A percentile compares a stretch with the other conserved stretches of the same genome.
These are phyloP conservation scores for Brassicogethes aeneus DNA, from an alignment of 2,888 invertebrate species.

Conservation along the genomic window DNA sequence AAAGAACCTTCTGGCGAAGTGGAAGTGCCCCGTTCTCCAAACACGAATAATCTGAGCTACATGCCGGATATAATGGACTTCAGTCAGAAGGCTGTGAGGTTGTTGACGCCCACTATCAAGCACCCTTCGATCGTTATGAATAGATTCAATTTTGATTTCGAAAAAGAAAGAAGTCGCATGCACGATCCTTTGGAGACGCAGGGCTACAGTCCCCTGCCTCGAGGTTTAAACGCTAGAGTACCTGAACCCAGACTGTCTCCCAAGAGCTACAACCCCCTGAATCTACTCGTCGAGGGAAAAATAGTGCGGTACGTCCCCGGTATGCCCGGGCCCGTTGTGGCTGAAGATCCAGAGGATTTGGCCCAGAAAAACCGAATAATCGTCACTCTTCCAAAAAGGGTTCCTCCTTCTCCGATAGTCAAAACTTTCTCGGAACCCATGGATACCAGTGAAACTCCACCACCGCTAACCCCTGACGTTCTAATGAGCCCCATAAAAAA, in stretches of 20 bases:
- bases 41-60: not conserved
- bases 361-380: slow-evolving; percentile 19
- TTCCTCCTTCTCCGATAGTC: not conserved
- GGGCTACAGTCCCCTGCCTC: not conserved
- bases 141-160: slow-evolving; percentile 8
- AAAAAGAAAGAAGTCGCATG: not conserved
- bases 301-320: slow-evolving; percentile 81
- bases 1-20: not conserved
- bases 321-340: slow-evolving; percentile 66
- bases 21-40: slow-evolving; percentile 1
- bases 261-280: slow-evolving; percentile 43
- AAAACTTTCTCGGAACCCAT: not conserved
- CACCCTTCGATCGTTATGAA: slow-evolving; percentile 33
- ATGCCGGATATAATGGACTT: slow-evolving; percentile 37
- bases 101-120: slow-evolving; percentile 38
- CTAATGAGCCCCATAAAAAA: not conserved
- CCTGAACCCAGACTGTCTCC: slow-evolving; percentile 21
- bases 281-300: slow-evolving; percentile 54
- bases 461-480: not conserved
- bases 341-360: slow-evolving; percentile 35
- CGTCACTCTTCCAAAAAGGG: slow-evolving; percentile 1
- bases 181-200: not conserved
- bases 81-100: slow-evolving; percentile 39
- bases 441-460: not conserved
- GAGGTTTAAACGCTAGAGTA: slow-evolving; percentile 20